Conservation (phyloP, 2,888 invertebrate species). For the Aporophyla nigra region DNA sequence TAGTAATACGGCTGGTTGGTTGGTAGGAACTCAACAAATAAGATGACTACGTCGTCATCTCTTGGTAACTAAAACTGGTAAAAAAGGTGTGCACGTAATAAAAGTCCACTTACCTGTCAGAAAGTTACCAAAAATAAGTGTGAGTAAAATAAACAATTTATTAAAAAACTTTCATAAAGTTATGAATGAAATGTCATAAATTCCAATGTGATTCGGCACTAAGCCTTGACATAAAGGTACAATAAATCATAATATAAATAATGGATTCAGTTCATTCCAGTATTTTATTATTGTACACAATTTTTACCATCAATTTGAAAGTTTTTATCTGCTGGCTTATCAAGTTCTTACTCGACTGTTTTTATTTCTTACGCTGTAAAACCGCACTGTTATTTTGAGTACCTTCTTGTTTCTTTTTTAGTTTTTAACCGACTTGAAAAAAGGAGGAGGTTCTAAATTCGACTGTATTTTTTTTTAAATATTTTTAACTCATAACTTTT, state of each 20-base stretch:
- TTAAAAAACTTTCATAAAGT: neutral
- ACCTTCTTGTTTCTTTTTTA: neutral
- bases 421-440: no score
- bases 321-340: constrained; percentile 34
- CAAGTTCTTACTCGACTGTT: constrained; percentile 4
- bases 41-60: neutral
- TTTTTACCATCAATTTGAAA: constrained; percentile 45
- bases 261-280: constrained; percentile 31
- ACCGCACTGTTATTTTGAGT: constrained; percentile 16
- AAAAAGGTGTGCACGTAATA: no score
- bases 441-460: no score
- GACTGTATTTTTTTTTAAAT: no score
- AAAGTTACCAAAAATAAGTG: neutral
- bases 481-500: no score
- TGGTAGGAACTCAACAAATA: no score
- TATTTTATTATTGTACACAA: constrained; percentile 32
- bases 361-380: constrained; percentile 24
- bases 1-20: no score
- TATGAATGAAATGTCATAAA: constrained; percentile 18
- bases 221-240: constrained; percentile 30
- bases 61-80: neutral
- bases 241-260: constrained; percentile 41
- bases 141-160: neutral
- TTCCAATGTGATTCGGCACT: neutral
- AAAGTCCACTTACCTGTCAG: neutral